These are phyloP conservation scores for Lymantria dispar DNA, from an alignment of 2,888 invertebrate species.

Conservation along the genomic window DNA sequence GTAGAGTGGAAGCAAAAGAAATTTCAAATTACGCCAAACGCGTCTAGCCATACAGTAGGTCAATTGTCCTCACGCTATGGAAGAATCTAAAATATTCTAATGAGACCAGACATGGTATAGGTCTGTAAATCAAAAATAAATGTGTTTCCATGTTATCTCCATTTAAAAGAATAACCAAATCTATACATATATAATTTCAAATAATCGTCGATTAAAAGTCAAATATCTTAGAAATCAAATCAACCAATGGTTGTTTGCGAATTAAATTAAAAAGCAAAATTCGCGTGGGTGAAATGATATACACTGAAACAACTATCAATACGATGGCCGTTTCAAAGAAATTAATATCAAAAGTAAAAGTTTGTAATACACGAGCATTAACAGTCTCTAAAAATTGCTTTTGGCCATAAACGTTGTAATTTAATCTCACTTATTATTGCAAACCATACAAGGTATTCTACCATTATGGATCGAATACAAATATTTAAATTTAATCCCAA, in stretches of 20 bases:
- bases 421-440: constrained; percentile 13
- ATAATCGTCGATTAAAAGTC: too few species aligned
- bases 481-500: constrained; percentile 23
- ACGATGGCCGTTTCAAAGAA: background rate
- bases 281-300: background rate
- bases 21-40: too few species aligned
- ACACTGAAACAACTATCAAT: background rate
- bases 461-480: constrained; percentile 25
- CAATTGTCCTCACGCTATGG: too few species aligned
- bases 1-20: too few species aligned
- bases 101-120: too few species aligned
- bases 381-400: constrained; percentile 2
- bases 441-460: constrained; percentile 13
- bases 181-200: too few species aligned
- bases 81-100: too few species aligned
- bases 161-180: too few species aligned
- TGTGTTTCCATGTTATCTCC: too few species aligned
- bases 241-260: background rate
- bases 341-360: constrained; percentile 4
- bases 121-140: too few species aligned
- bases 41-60: too few species aligned
- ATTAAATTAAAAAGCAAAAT: background rate
- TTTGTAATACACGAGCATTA: constrained; percentile 1
- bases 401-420: constrained; percentile 16
- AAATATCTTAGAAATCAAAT: background rate